Evolutionary conservation across 2,888 invertebrate species (phyloP).

Genomic region (Seira musarum): DNA sequence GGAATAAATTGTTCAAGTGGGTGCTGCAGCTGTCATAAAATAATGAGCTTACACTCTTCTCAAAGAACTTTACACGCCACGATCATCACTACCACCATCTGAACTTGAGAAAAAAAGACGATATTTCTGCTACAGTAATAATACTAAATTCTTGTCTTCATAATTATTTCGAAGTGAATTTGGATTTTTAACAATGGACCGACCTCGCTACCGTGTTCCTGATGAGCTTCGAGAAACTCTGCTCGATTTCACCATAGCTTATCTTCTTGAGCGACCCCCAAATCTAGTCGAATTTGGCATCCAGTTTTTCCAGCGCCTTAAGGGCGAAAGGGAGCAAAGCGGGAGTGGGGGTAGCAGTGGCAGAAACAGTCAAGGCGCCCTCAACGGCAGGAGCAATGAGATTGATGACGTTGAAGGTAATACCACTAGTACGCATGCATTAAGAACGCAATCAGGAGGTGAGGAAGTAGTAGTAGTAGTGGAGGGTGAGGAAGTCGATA

Average conservation of each 20-base stretch:
- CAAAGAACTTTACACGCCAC: too few relatives aligned
- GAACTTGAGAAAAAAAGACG: background rate
- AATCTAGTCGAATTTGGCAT: conserved; percentile 64
- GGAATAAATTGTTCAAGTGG: background rate
- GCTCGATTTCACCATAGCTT: conserved; percentile 96
- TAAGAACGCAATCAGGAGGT: too few relatives aligned
- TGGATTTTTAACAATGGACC: conserved; percentile 15
- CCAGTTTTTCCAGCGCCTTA: conserved; percentile 65
- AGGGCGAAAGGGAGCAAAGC: conserved; percentile 53
- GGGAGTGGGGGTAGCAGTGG: conserved; percentile 29
- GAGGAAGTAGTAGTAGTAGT: too few relatives aligned
- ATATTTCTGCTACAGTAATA: too few relatives aligned
- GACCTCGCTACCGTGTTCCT: conserved; percentile 79
- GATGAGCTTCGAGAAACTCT: conserved; percentile 95
- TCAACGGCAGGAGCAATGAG: conserved; percentile 33
- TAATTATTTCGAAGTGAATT: background rate
- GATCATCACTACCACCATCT: background rate
- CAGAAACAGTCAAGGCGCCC: conserved; percentile 7
- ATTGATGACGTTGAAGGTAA: conserved; percentile 74
- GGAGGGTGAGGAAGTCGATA: too few relatives aligned
- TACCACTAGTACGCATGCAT: background rate
- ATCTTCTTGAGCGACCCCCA: conserved; percentile 82
- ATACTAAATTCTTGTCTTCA: background rate
- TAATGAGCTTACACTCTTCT: conserved; percentile 21
- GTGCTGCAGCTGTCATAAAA: background rate